A percentile compares a stretch with the other conserved stretches of the same genome.
phyloP scores from a whole-genome alignment of 2,888 invertebrate species.

The Leptinotarsa haldemani region DNA sequence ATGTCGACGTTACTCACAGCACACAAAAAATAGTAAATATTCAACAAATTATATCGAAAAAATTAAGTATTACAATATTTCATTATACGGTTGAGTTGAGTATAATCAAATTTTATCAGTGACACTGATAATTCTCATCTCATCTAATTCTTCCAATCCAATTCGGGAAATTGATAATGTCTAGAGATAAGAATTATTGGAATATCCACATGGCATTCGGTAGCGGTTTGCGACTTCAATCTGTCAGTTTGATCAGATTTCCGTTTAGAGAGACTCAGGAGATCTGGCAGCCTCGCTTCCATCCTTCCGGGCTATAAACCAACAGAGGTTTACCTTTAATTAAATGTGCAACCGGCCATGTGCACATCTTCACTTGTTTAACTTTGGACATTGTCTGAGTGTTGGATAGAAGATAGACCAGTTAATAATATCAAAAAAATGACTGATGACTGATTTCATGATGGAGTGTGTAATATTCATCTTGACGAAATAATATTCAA shows the following conservation, averaged over 20 bases:
- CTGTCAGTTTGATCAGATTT: conserved; percentile 41
- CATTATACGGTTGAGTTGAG: too few species aligned
- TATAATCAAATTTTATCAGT: too few species aligned
- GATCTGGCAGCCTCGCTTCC: conserved; percentile 31
- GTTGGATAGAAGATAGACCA: conserved; percentile 15
- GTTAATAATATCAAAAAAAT: background rate
- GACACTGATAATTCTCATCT: too few species aligned
- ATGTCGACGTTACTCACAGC: too few species aligned
- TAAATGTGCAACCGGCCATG: conserved; percentile 46
- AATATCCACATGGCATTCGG: conserved; percentile 14
- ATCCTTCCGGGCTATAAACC: conserved; percentile 38
- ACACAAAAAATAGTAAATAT: too few species aligned
- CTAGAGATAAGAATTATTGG: background rate
- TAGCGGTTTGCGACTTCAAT: conserved; percentile 24
- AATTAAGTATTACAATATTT: too few species aligned
- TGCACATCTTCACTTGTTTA: conserved; percentile 32
- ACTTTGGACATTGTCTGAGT: conserved; percentile 16
- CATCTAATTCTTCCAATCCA: background rate
- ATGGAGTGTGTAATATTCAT: too few species aligned
- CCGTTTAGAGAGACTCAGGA: conserved; percentile 25
- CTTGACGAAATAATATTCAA: too few species aligned
- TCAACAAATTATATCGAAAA: too few species aligned
- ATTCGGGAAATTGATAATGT: conserved; percentile 6
- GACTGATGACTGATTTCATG: too few species aligned
- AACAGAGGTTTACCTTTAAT: conserved; percentile 49